Evolutionary conservation across 2,797 vertebrate genomes (phyloP).

Genomic region (Sebastes flavidus): DNA sequence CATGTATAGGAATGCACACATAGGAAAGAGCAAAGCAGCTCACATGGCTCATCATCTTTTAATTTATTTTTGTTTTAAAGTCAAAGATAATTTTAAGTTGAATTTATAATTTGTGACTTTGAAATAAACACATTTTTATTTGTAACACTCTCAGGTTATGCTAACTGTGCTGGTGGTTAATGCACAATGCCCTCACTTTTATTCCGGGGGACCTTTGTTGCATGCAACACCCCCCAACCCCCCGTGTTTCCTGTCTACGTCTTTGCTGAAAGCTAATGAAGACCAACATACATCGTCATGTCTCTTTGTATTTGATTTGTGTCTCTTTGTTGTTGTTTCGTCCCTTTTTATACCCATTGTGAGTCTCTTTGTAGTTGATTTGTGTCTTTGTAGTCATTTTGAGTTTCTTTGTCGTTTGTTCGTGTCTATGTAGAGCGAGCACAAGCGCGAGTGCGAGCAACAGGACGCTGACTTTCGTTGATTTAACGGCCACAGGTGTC

Average conservation of each 20-base stretch:
- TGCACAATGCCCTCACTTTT: neutral
- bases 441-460: too few species aligned
- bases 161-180: neutral
- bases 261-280: neutral
- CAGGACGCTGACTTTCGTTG: too few species aligned
- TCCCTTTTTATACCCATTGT: rapidly evolving
- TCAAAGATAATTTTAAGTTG: neutral
- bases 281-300: neutral
- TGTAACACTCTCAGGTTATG: neutral
- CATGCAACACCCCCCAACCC: neutral
- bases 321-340: too few species aligned
- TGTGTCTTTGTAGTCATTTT: too few species aligned
- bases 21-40: neutral
- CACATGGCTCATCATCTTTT: neutral
- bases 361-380: too few species aligned
- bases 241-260: constrained; percentile 30
- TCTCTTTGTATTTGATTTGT: too few species aligned
- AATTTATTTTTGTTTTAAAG: neutral
- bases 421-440: too few species aligned
- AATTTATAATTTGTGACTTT: neutral
- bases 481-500: too few species aligned
- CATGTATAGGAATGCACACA: constrained; percentile 54
- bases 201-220: neutral
- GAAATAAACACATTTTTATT: neutral
- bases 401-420: too few species aligned